Percentiles rank a stretch among this genome's conserved stretches.
phyloP scores from a whole-genome alignment of 2,113 vertebrate species.

The Dolichotis patagonum region DNA sequence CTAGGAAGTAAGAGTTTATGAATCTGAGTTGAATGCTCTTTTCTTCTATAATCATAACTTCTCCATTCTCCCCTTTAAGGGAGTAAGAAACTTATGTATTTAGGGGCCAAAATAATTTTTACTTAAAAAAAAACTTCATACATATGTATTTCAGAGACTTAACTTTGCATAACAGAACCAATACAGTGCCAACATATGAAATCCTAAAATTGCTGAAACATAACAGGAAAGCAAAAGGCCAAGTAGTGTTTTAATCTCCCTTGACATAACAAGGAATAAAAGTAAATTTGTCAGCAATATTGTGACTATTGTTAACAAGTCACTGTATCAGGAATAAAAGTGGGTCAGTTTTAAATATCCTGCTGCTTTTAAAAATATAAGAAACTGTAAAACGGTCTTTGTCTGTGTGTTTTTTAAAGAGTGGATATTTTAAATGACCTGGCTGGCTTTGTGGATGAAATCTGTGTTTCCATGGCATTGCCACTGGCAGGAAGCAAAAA shows the following conservation, averaged over 20 bases:
- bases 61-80: neutral
- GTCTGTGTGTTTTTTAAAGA: slow-evolving; percentile 67
- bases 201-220: neutral
- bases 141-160: neutral
- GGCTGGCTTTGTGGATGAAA: slow-evolving; percentile 72
- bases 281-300: slow-evolving; percentile 23
- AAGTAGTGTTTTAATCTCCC: neutral
- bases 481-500: slow-evolving; percentile 73
- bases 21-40: neutral
- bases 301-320: slow-evolving; percentile 31
- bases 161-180: slow-evolving; percentile 8
- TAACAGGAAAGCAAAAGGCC: slow-evolving; percentile 28
- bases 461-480: slow-evolving; percentile 78
- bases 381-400: slow-evolving; percentile 38
- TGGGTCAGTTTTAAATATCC: slow-evolving; percentile 69
- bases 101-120: neutral
- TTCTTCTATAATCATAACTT: neutral
- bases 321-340: slow-evolving; percentile 42
- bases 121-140: slow-evolving; percentile 8
- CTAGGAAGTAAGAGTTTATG: neutral
- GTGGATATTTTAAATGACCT: slow-evolving; percentile 67
- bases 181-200: neutral
- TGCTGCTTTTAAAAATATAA: slow-evolving; percentile 63
- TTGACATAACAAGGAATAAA: neutral
- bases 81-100: neutral